Conservation (phyloP, 1,140 invertebrate species). For the silkworm (Bombyx mori) region ASM3026992v2 NC_085114.1:10368501-10369000, state of each 20-base stretch:
- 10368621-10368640: neutral
- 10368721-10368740: slow-evolving; percentile 80
- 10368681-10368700: slow-evolving; percentile 87
- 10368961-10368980: slow-evolving; percentile 73
- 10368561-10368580: too few relatives aligned
- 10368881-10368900: neutral
- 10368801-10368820: slow-evolving; percentile 42
- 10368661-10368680: slow-evolving; percentile 38
- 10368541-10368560: too few relatives aligned
- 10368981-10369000: slow-evolving; percentile 91
- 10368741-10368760: slow-evolving; percentile 92
- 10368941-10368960: slow-evolving; percentile 14
- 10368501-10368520: too few relatives aligned
- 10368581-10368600: too few relatives aligned
- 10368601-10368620: too few relatives aligned
- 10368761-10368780: slow-evolving; percentile 89
- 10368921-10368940: too few relatives aligned
- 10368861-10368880: slow-evolving; percentile 55
- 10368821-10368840: slow-evolving; percentile 53
- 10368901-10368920: neutral
- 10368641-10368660: too few relatives aligned
- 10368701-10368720: slow-evolving; percentile 82
- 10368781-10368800: slow-evolving; percentile 81
- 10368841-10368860: slow-evolving; percentile 72
- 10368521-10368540: too few relatives aligned